These are phyloP conservation scores for Cettia cetti DNA, from an alignment of 2,113 vertebrate species.

Conservation along the genomic window DNA sequence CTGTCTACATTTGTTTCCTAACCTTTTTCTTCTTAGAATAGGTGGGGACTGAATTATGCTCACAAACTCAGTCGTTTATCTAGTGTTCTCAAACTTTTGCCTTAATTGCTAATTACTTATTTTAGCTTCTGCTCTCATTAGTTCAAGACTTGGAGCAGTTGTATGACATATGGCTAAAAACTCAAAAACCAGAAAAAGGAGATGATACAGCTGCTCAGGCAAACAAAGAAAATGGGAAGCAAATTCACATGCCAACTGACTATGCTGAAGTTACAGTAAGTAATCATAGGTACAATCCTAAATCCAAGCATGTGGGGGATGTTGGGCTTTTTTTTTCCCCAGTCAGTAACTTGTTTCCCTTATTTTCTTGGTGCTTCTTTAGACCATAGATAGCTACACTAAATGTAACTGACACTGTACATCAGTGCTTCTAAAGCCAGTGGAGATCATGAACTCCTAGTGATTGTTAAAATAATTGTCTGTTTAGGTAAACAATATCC, in stretches of 20 bases:
- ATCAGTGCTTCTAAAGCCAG: neutral
- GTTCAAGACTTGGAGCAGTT: slow-evolving; percentile 97
- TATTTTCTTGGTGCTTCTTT: neutral
- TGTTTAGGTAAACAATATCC: neutral
- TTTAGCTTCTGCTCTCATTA: slow-evolving; percentile 67
- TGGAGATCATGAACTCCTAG: neutral
- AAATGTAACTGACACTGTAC: neutral
- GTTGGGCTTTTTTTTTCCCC: neutral
- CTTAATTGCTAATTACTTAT: slow-evolving; percentile 60
- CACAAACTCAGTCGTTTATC: neutral
- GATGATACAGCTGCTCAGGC: slow-evolving; percentile 79
- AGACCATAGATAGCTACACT: neutral
- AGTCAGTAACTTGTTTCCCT: neutral
- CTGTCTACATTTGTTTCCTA: neutral
- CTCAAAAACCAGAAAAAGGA: slow-evolving; percentile 86
- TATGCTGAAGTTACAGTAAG: slow-evolving; percentile 94
- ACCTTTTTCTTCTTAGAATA: neutral
- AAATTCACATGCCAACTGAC: slow-evolving; percentile 97
- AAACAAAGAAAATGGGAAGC: slow-evolving; percentile 88
- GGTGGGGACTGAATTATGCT: neutral
- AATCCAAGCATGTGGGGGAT: neutral
- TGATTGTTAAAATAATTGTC: neutral
- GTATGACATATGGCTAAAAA: slow-evolving; percentile 94
- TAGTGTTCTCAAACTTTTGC: slow-evolving; percentile 30
- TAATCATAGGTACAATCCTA: neutral